Conservation (phyloP, 92 coral and sea anemone genomes). For the Epizoanthus rinbou region DNA sequence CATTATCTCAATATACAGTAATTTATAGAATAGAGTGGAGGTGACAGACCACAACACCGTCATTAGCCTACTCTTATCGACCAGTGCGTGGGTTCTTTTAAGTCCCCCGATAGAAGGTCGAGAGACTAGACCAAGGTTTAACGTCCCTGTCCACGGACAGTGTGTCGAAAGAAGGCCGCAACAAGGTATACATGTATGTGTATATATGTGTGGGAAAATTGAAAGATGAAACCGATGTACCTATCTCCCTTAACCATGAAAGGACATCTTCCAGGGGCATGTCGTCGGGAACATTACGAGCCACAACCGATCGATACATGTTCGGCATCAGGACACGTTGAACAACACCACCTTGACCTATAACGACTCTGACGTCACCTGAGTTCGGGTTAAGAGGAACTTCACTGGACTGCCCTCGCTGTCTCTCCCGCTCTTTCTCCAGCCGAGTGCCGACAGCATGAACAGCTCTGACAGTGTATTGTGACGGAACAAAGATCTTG, state of each 20-base stretch:
- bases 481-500: conserved; percentile 51
- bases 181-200: too few relatives aligned
- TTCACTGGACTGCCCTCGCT: conserved; percentile 58
- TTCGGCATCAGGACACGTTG: conserved; percentile 73
- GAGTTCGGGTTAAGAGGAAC: conserved; percentile 33
- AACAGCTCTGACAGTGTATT: conserved; percentile 40
- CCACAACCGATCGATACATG: conserved; percentile 75
- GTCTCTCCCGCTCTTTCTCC: conserved; percentile 51
- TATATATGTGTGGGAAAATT: too few relatives aligned
- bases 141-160: too few relatives aligned
- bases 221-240: too few relatives aligned
- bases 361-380: conserved; percentile 51
- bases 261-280: conserved; percentile 24
- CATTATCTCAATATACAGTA: too few relatives aligned
- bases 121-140: too few relatives aligned
- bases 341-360: conserved; percentile 68
- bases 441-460: conserved; percentile 42
- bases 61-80: too few relatives aligned
- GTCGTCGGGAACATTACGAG: conserved; percentile 19
- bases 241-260: background rate
- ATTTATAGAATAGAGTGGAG: too few relatives aligned
- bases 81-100: too few relatives aligned
- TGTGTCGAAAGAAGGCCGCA: too few relatives aligned
- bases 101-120: too few relatives aligned
- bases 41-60: too few relatives aligned